Percentiles rank a stretch among this genome's conserved stretches.
phyloP scores from a whole-genome alignment of 2,888 invertebrate genomes.

The Chrysolina oricalcia region DNA sequence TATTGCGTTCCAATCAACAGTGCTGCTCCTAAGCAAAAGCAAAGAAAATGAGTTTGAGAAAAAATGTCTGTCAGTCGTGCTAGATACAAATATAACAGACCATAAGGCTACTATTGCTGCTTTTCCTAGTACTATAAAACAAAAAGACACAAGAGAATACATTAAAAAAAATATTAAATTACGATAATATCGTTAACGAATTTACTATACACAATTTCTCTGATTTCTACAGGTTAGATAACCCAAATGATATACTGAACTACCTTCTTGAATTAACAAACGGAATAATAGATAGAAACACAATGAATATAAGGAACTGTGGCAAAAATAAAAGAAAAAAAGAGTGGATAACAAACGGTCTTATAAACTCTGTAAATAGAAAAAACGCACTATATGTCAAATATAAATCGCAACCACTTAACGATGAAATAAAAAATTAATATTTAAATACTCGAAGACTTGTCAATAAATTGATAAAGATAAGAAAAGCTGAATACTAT shows the following conservation, averaged over 20 bases:
- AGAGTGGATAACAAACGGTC: constrained; percentile 12
- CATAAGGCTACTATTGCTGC: constrained; percentile 22
- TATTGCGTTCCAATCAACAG: too few relatives aligned
- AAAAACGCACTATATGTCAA: too few relatives aligned
- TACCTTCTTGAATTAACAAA: too few relatives aligned
- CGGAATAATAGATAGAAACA: too few relatives aligned
- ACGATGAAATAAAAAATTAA: constrained; percentile 1
- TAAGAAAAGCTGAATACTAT: too few relatives aligned
- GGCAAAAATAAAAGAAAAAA: constrained; percentile 9
- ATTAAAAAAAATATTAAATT: constrained; percentile 5
- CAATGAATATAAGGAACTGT: constrained; percentile 1
- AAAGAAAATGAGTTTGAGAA: too few relatives aligned
- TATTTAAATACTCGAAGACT: neutral
- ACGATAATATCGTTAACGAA: neutral
- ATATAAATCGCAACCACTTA: constrained; percentile 1
- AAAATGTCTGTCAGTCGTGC: neutral
- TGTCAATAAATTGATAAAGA: too few relatives aligned
- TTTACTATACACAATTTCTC: too few relatives aligned
- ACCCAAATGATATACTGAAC: too few relatives aligned
- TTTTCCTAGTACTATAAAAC: neutral
- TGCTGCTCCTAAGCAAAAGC: too few relatives aligned
- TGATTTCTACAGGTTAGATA: too few relatives aligned
- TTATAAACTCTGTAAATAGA: neutral
- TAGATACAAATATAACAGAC: constrained; percentile 28
- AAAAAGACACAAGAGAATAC: neutral